Evolutionary conservation across 2,113 vertebrate genomes (phyloP).

Genomic region (Anthoscopus minutus): DNA sequence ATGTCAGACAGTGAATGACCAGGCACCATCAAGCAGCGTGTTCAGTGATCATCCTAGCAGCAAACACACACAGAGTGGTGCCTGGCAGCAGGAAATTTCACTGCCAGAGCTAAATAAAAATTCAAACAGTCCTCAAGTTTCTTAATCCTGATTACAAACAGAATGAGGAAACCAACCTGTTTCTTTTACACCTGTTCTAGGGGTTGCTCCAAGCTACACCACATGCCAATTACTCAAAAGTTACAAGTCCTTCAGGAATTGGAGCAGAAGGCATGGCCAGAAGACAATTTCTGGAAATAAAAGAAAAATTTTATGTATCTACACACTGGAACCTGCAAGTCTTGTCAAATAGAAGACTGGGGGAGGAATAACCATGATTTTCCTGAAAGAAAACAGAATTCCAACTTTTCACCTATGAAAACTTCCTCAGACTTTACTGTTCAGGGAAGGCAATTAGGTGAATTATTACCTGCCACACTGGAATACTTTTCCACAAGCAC

Average conservation of each 20-base stretch:
- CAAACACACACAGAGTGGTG: background rate
- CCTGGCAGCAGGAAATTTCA: background rate
- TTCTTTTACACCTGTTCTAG: background rate
- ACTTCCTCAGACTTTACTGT: background rate
- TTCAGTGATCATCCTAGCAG: background rate
- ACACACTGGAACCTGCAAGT: background rate
- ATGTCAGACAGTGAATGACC: background rate
- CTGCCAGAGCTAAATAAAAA: background rate
- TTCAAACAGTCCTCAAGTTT: background rate
- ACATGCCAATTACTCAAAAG: background rate
- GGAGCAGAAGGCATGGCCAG: background rate
- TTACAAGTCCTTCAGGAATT: background rate
- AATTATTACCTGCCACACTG: background rate
- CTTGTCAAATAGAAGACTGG: background rate
- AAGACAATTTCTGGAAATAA: background rate
- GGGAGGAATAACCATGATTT: background rate
- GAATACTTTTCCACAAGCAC: background rate
- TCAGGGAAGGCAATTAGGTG: background rate
- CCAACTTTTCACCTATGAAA: background rate
- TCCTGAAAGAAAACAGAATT: background rate
- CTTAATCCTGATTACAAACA: background rate
- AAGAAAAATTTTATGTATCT: background rate
- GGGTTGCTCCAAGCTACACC: background rate
- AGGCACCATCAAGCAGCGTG: background rate
- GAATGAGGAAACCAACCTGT: background rate